These are phyloP conservation scores for Troilus luridus DNA, from an alignment of 2,888 invertebrate species.

Conservation along the genomic window DNA sequence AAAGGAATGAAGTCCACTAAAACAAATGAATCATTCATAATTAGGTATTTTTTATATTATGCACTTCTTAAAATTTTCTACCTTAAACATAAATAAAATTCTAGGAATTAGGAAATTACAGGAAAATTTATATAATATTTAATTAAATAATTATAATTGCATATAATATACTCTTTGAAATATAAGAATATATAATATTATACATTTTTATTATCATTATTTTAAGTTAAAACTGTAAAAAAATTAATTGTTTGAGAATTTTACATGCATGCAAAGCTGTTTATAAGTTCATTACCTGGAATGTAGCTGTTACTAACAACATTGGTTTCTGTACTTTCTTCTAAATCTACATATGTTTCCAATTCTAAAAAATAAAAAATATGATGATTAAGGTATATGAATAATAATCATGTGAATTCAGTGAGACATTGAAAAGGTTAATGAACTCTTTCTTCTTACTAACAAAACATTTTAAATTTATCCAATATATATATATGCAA, in stretches of 20 bases:
- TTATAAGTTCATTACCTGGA: neutral
- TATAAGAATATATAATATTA: too few species aligned
- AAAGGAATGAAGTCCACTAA: slow-evolving; percentile 38
- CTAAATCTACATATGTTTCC: slow-evolving; percentile 2
- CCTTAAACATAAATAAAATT: neutral
- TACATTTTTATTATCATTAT: neutral
- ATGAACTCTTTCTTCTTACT: too few species aligned
- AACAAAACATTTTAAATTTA: too few species aligned
- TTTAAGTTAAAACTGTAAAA: neutral
- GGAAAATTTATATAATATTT: too few species aligned
- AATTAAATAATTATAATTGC: neutral
- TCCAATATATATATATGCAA: too few species aligned
- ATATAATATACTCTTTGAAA: too few species aligned
- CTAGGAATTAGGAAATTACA: neutral
- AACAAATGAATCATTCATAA: neutral
- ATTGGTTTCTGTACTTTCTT: slow-evolving; percentile 24
- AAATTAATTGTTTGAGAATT: neutral
- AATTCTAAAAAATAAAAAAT: neutral
- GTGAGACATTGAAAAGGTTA: neutral
- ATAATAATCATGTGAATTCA: neutral
- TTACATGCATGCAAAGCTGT: neutral
- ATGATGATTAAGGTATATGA: neutral
- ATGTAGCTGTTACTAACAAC: neutral
- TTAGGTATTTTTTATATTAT: neutral
- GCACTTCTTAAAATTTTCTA: neutral